Conservation (phyloP, 53 echinoderm and acorn worm genomes). For the Paracentrotus lividus region DNA sequence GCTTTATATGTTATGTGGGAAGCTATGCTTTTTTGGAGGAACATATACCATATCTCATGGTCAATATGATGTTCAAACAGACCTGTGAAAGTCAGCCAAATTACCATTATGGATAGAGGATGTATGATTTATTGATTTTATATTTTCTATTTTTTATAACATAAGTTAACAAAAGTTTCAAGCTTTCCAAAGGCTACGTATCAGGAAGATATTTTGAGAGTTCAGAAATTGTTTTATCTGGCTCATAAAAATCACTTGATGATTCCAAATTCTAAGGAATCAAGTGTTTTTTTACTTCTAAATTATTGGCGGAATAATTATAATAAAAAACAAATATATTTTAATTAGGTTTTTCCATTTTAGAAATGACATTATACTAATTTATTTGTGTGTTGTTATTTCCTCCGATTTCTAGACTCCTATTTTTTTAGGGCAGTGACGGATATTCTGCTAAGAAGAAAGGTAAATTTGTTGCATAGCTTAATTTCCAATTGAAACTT, state of each 20-base stretch:
- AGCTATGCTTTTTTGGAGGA: background rate
- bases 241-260: background rate
- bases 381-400: no score
- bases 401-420: background rate
- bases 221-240: background rate
- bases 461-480: background rate
- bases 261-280: background rate
- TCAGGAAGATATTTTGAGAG: background rate
- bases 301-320: background rate
- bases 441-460: background rate
- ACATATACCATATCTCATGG: no score
- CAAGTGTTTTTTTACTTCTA: background rate
- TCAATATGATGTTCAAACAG: background rate
- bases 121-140: background rate
- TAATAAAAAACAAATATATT: background rate
- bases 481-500: background rate
- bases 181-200: background rate
- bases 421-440: background rate
- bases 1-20: no score
- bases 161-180: background rate
- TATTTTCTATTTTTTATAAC: background rate
- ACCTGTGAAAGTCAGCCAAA: conserved; percentile 15
- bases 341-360: no score
- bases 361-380: no score
- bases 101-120: background rate